Conservation (phyloP, 2,888 invertebrate species). For the Dinocampus coccinellae region DNA sequence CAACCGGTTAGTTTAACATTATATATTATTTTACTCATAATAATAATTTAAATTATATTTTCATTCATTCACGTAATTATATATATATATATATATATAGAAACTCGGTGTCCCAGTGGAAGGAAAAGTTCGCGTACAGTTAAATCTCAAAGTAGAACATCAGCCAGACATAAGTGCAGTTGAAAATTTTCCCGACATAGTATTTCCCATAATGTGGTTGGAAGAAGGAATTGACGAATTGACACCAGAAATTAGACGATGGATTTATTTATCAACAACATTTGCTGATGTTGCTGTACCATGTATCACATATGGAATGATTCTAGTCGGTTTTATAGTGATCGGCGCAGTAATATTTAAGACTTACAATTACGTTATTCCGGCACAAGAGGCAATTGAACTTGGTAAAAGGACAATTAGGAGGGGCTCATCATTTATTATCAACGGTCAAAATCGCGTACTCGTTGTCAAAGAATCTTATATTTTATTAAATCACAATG, state of each 20-base stretch:
- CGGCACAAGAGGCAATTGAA: conserved; percentile 82
- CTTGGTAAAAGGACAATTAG: conserved; percentile 80
- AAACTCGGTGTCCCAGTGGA: conserved; percentile 89
- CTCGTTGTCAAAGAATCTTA: conserved; percentile 75
- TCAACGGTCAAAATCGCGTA: conserved; percentile 74
- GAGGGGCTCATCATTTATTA: conserved; percentile 75
- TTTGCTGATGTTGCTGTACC: conserved; percentile 82
- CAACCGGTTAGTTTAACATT: conserved; percentile 78
- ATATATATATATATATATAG: conserved; percentile 70
- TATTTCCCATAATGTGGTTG: conserved; percentile 90
- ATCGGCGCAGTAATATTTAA: conserved; percentile 78
- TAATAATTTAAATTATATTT: not conserved
- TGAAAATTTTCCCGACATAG: conserved; percentile 81
- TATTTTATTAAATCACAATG: conserved; percentile 67
- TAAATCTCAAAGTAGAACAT: conserved; percentile 84
- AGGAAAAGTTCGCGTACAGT: conserved; percentile 84
- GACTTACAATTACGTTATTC: conserved; percentile 82
- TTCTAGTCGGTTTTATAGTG: conserved; percentile 77
- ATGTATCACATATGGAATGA: conserved; percentile 79
- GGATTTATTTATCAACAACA: conserved; percentile 85
- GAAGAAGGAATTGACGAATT: conserved; percentile 89
- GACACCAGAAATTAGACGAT: conserved; percentile 82
- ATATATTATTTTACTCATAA: not conserved
- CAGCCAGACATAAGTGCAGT: conserved; percentile 81
- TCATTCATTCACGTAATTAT: not conserved